Conservation (phyloP, 1,140 invertebrate species). For the Nilaparvata lugens region DNA sequence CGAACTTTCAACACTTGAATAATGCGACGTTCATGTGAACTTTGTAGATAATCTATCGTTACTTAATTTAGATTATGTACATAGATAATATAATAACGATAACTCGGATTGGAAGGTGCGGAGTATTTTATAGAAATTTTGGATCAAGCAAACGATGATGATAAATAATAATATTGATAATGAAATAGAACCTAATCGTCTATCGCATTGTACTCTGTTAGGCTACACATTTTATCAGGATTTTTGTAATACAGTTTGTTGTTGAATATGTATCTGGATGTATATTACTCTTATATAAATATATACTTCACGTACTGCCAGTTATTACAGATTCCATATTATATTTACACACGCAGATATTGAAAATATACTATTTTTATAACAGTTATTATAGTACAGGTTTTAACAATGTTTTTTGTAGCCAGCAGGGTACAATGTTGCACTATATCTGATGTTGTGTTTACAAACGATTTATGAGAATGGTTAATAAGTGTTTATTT, state of each 20-base stretch:
- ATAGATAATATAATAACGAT: no score
- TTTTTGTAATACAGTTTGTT: constrained; percentile 4
- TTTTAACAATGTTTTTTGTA: constrained; percentile 1
- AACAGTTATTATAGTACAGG: neutral
- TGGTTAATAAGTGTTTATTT: neutral
- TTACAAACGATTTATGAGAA: neutral
- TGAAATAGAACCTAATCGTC: no score
- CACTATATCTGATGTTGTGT: neutral
- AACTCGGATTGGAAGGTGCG: no score
- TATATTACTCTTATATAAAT: neutral
- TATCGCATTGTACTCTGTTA: neutral
- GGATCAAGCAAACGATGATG: no score
- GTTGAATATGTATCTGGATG: neutral
- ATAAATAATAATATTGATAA: no score
- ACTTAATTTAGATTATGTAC: no score
- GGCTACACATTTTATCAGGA: neutral
- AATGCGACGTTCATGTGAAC: no score
- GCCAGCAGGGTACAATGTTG: neutral
- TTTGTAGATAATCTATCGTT: no score
- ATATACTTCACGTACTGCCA: constrained; percentile 3
- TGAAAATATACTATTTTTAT: neutral
- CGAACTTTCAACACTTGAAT: no score
- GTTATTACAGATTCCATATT: constrained; percentile 5
- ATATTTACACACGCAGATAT: neutral
- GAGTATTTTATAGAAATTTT: neutral